Base-by-base conservation (phyloP, 2,888 invertebrate genomes). In the Spisula solida region DNA sequence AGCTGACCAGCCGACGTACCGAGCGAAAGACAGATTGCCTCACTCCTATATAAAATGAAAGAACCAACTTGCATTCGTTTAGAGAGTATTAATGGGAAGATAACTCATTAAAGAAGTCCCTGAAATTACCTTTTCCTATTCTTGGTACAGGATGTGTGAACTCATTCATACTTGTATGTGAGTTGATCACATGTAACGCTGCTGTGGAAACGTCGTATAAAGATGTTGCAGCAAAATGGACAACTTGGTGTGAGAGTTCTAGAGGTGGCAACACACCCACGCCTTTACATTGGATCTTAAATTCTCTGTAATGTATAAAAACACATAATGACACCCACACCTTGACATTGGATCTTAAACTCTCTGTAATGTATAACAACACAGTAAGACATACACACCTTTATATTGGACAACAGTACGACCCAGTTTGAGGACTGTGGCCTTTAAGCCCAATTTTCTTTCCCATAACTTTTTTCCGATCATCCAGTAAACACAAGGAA, bases 101-200 rank as follows among this genome's bases (percentile, higher is more conserved):
- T 41, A 41, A 16, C 12, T 16, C 51, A 51, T 16, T 51, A 16
- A 51, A 47, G 47, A 5, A 51, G 14, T 51, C 51, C 1, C 12
- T 8, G 12, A 51, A 34, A 12, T 34, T 84, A 96, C 96, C 96
- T 94, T 95, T 95, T 14, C 96, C 97, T 86, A 96, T 96, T 79
- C 96, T 93, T 0, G 96, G 96, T 20, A 96, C 96, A 20, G 96
- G 96, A 89, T 96, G 96, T n/a, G 96, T 95, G 91, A 95, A 96
- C 92, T 96, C 96, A 85, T 97, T 96, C 86, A 93, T 96, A 87
- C 95, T 95, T 25, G 94, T 95, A 93, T 97, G 96, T 18, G 94
- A 93, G 94, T 96, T 97, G 90, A 95, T 88, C 16, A 97, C 96
- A 84, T 96, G 95, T 5, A 96, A 80, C 0, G 93, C 84, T 1